phyloP scores from a whole-genome alignment of 2,113 vertebrate genomes.

The Leucopsar rothschildi region DNA sequence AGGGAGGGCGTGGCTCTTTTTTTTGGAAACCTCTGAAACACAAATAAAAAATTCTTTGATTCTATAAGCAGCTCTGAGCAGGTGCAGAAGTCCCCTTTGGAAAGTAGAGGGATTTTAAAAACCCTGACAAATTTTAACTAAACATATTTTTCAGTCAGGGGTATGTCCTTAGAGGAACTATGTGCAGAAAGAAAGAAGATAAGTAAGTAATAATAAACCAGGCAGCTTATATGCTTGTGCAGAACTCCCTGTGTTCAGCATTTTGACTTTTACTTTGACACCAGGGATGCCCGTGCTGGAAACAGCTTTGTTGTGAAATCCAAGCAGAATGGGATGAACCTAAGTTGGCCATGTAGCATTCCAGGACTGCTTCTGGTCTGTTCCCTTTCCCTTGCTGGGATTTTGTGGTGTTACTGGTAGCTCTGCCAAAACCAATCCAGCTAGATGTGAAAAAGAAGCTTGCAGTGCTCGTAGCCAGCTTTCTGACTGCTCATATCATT shows the following conservation, averaged over 20 bases:
- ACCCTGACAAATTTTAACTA: neutral
- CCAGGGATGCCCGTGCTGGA: accelerated
- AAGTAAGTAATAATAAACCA: neutral
- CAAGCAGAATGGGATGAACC: neutral
- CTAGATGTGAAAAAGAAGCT: neutral
- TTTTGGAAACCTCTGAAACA: neutral
- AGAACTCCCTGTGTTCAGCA: neutral
- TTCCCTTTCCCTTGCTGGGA: neutral
- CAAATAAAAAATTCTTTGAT: neutral
- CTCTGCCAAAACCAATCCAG: neutral
- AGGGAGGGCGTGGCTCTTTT: neutral
- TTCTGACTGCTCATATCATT: neutral
- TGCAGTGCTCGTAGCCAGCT: neutral
- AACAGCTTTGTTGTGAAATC: neutral
- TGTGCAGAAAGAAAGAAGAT: neutral
- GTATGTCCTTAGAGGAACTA: neutral
- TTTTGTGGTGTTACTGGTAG: neutral
- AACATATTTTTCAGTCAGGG: neutral
- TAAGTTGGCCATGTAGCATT: neutral
- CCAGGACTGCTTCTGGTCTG: neutral
- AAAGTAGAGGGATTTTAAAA: neutral
- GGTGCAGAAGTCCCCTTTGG: neutral
- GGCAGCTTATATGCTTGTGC: neutral
- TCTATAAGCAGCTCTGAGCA: neutral
- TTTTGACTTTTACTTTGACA: neutral